phyloP scores from a whole-genome alignment of 2,113 vertebrate species.

The Lepus americanus region DNA sequence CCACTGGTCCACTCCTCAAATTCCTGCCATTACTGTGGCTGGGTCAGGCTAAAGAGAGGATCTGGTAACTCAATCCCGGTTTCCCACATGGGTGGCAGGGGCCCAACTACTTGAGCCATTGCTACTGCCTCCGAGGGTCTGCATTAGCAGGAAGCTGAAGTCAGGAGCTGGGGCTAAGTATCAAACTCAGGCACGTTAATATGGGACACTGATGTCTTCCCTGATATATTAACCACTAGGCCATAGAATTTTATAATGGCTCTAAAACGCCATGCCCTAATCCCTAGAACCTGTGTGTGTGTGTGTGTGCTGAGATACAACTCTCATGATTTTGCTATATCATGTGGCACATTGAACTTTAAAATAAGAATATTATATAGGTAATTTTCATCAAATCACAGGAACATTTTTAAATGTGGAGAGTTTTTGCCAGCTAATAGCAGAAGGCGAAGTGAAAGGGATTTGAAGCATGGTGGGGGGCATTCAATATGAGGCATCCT shows the following conservation, averaged over 20 bases:
- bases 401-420: not conserved
- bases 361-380: not conserved
- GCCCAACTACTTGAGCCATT: no score
- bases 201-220: no score
- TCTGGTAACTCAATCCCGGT: no score
- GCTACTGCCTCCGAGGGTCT: no score
- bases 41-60: no score
- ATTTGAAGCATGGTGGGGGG: not conserved
- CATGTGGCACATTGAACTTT: not conserved
- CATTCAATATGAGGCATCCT: not conserved
- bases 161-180: no score
- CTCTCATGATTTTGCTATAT: not conserved
- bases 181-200: no score
- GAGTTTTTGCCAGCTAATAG: conserved; percentile 20
- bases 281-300: not conserved
- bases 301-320: not conserved
- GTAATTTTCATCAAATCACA: not conserved
- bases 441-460: not conserved
- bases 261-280: conserved; percentile 4
- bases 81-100: no score
- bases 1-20: no score
- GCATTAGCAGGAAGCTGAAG: no score
- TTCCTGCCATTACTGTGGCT: no score
- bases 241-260: not conserved
- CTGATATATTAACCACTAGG: no score